Evolutionary conservation across 2,113 vertebrate genomes (phyloP).

Genomic region (Mustela lutreola): DNA sequence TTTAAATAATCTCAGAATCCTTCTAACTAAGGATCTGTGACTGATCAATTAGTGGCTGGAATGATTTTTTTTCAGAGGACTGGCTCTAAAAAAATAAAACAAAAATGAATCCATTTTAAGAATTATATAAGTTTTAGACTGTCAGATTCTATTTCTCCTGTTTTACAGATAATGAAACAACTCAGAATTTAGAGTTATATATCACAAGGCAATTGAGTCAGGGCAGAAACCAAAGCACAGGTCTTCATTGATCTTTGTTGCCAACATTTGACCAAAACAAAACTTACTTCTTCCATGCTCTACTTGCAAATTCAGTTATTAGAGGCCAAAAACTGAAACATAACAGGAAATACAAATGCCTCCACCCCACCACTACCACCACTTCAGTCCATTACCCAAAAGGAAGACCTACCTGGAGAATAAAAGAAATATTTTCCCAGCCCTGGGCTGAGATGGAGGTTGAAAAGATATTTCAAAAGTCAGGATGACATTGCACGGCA

Average conservation of each 20-base stretch:
- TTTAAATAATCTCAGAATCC: constrained; percentile 55
- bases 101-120: constrained; percentile 46
- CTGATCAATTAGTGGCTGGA: constrained; percentile 27
- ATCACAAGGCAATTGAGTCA: neutral
- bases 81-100: neutral
- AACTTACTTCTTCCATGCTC: constrained; percentile 7
- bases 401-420: neutral
- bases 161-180: constrained; percentile 34
- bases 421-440: constrained; percentile 18
- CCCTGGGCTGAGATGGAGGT: neutral
- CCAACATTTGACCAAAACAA: constrained; percentile 63
- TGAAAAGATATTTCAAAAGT: constrained; percentile 7
- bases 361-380: neutral
- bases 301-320: constrained; percentile 46
- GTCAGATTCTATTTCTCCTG: constrained; percentile 25
- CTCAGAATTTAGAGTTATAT: constrained; percentile 42
- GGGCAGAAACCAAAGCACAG: constrained; percentile 32
- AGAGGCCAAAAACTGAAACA: constrained; percentile 54
- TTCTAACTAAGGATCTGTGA: constrained; percentile 35
- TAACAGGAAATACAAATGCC: constrained; percentile 61
- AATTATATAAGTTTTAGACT: constrained; percentile 43
- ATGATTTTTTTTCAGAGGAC: constrained; percentile 33
- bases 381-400: neutral
- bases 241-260: constrained; percentile 24
- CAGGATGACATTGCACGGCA: neutral